phyloP scores from a whole-genome alignment of 2,797 vertebrate species.

The Danionella dracula region DNA sequence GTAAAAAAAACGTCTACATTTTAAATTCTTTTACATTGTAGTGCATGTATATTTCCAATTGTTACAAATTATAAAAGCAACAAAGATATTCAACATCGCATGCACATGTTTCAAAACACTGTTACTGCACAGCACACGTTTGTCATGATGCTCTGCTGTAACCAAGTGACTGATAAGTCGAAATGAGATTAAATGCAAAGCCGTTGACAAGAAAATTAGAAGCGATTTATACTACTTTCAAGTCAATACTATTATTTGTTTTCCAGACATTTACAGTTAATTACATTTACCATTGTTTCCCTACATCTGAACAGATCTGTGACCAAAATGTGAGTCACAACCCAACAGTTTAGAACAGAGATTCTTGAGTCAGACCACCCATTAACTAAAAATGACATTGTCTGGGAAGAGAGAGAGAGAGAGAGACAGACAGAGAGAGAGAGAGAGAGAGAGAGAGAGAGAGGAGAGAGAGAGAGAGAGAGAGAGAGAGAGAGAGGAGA shows the following conservation, averaged over 20 bases:
- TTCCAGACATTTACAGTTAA: background rate
- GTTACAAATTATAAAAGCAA: no score
- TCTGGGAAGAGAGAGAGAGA: conserved; percentile 52
- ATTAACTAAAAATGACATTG: conserved; percentile 68
- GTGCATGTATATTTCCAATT: no score
- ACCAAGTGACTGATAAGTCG: no score
- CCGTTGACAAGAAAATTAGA: background rate
- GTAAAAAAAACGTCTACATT: no score
- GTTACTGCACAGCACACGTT: no score
- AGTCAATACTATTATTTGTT: background rate
- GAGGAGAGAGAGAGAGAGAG: conserved; percentile 55
- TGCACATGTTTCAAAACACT: no score
- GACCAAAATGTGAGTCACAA: background rate
- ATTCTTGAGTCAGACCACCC: conserved; percentile 65
- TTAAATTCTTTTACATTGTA: no score
- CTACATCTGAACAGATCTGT: background rate
- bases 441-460: conserved; percentile 56
- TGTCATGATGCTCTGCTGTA: no score
- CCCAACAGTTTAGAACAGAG: conserved; percentile 9
- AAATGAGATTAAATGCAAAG: background rate
- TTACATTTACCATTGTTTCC: background rate
- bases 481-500: conserved; percentile 53
- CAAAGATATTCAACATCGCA: no score
- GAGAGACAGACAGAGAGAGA: conserved; percentile 52
- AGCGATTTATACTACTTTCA: background rate